These are phyloP conservation scores for Dunckerocampus dactyliophorus DNA, from an alignment of 2,113 vertebrate species.

Conservation along the genomic window DNA sequence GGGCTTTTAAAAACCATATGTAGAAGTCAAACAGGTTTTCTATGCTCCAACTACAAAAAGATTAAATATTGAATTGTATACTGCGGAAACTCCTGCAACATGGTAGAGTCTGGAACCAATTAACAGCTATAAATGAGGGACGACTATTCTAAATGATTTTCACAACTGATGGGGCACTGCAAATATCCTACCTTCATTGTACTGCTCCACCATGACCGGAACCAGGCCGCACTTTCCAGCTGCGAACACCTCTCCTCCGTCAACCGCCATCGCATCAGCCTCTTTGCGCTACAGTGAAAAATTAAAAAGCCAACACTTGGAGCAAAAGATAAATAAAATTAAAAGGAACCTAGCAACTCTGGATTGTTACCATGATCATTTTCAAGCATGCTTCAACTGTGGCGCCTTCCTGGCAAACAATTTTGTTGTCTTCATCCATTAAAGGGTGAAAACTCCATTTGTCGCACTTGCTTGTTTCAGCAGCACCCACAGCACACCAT, in stretches of 20 bases:
- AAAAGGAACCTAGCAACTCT: background rate
- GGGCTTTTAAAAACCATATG: too few relatives aligned
- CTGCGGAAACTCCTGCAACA: too few relatives aligned
- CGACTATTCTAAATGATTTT: too few relatives aligned
- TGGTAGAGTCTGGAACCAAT: too few relatives aligned
- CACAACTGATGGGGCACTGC: background rate
- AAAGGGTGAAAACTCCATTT: constrained; percentile 71
- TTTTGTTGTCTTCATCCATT: accelerated
- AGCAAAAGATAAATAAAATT: too few relatives aligned
- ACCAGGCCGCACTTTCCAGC: constrained; percentile 82
- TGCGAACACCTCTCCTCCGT: constrained; percentile 82
- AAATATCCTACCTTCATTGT: constrained; percentile 50
- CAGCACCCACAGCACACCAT: constrained; percentile 79
- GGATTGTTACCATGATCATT: constrained; percentile 77
- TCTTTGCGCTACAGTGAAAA: constrained; percentile 72
- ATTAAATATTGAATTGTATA: too few relatives aligned
- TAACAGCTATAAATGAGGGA: too few relatives aligned
- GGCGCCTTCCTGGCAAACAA: constrained; percentile 64
- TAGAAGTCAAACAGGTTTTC: too few relatives aligned
- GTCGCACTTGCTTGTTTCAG: constrained; percentile 82
- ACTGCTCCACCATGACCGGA: constrained; percentile 80
- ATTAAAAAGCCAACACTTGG: background rate
- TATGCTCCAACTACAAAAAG: too few relatives aligned
- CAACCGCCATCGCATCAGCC: constrained; percentile 81
- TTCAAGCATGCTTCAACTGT: constrained; percentile 74